A percentile compares a stretch with the other conserved stretches of the same genome.
Evolutionary conservation across 2,113 vertebrate species (phyloP).

Genomic region (Saguinus imperator): DNA sequence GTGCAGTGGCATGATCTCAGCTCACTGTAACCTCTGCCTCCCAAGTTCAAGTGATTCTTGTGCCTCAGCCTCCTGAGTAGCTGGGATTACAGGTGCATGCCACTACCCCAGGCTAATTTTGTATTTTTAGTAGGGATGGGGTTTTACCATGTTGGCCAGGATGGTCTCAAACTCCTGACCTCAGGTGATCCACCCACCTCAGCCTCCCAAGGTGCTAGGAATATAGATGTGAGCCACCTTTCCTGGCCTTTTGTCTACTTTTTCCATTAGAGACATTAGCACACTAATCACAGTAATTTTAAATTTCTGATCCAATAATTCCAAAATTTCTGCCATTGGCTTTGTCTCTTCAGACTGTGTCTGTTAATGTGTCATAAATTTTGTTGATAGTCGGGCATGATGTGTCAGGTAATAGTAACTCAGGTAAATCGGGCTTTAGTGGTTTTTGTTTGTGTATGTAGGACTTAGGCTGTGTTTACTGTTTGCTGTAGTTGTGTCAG

Average conservation of each 20-base stretch:
- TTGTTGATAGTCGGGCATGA: background rate
- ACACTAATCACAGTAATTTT: background rate
- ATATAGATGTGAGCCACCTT: too few species aligned
- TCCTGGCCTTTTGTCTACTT: background rate
- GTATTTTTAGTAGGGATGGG: too few species aligned
- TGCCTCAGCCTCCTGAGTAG: too few species aligned
- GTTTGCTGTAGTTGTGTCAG: background rate
- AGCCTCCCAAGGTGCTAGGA: too few species aligned
- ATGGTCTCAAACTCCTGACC: too few species aligned
- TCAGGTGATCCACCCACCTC: too few species aligned
- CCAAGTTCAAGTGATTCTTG: too few species aligned
- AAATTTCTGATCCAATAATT: background rate
- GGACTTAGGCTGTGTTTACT: background rate
- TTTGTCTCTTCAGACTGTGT: background rate
- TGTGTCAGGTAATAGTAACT: background rate
- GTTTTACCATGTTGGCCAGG: too few species aligned
- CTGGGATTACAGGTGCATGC: too few species aligned
- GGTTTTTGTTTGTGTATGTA: background rate
- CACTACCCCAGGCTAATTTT: background rate
- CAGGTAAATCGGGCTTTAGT: background rate
- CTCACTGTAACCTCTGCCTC: too few species aligned
- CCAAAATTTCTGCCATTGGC: background rate
- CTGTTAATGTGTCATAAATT: background rate
- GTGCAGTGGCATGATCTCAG: too few species aligned
- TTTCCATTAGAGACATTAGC: background rate